Evolutionary conservation across 1,140 invertebrate genomes (phyloP).

Genomic region (Caenorhabditis elegans): WBcel235 BX284605.5:9414001-9414500

Average conservation of each 20-base stretch:
- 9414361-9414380: background rate
- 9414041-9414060: no score
- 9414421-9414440: background rate
- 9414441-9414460: slow-evolving; percentile 1
- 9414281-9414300: background rate
- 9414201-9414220: slow-evolving; percentile 5
- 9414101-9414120: no score
- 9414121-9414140: background rate
- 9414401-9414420: background rate
- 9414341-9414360: background rate
- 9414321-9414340: background rate
- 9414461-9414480: background rate
- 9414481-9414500: background rate
- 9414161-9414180: background rate
- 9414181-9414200: slow-evolving; percentile 12
- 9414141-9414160: background rate
- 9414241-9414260: background rate
- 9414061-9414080: no score
- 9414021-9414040: no score
- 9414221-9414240: background rate
- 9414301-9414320: background rate
- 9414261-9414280: background rate
- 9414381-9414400: background rate
- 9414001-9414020: no score
- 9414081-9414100: no score